These are phyloP conservation scores for Catocala sponsa DNA, from an alignment of 2,888 invertebrate genomes.

Conservation along the genomic window DNA sequence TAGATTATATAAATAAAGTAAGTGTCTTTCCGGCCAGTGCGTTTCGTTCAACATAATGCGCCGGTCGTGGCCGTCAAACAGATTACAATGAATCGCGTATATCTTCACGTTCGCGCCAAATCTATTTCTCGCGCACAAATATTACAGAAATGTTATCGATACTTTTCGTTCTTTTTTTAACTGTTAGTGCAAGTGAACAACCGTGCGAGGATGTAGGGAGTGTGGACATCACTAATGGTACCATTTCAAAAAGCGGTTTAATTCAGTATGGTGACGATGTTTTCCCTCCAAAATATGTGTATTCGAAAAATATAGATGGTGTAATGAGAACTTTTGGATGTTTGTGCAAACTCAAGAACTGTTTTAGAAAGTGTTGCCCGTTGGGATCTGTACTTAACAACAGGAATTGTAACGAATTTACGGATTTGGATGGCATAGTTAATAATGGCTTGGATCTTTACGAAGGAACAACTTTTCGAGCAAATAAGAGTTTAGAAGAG, in stretches of 20 bases:
- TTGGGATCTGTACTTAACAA: constrained; percentile 54
- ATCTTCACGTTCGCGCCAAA: constrained; percentile 22
- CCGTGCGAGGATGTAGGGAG: constrained; percentile 59
- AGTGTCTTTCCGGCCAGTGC: constrained; percentile 37
- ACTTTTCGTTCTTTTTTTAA: constrained; percentile 47
- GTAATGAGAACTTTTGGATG: constrained; percentile 67
- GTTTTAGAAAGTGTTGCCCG: constrained; percentile 77
- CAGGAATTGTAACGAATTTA: constrained; percentile 51
- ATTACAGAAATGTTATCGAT: constrained; percentile 39
- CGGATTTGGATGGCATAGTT: constrained; percentile 53
- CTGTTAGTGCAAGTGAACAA: constrained; percentile 46
- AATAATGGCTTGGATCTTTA: constrained; percentile 59
- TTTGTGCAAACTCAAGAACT: constrained; percentile 65
- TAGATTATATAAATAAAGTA: constrained; percentile 43
- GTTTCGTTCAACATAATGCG: constrained; percentile 43
- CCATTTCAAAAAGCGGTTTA: constrained; percentile 48
- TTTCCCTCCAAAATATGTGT: constrained; percentile 65
- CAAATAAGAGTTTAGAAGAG: constrained; percentile 50
- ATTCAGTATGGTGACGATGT: constrained; percentile 56
- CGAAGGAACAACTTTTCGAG: constrained; percentile 49
- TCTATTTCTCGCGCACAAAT: constrained; percentile 22
- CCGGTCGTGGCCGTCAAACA: constrained; percentile 42
- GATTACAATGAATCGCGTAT: constrained; percentile 33
- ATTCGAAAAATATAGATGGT: constrained; percentile 60
- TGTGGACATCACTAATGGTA: constrained; percentile 64